A percentile compares a stretch with the other conserved stretches of the same genome.
phyloP scores from a whole-genome alignment of 64 coral and sea anemone species.

The Montipora efflorescens region DNA sequence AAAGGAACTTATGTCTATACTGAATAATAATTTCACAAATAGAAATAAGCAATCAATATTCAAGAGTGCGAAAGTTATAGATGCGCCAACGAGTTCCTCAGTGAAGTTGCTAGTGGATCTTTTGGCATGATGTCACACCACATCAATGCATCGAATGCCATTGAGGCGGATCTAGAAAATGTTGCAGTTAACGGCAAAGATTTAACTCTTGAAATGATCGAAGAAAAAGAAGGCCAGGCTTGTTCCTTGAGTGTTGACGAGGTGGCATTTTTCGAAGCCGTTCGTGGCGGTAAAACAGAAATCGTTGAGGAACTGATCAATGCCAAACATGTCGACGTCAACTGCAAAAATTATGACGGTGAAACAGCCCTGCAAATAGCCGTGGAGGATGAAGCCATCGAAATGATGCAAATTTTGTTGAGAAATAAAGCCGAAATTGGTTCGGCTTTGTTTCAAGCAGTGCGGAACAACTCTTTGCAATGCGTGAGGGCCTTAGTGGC shows the following conservation, averaged over 20 bases:
- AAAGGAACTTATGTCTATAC: not conserved
- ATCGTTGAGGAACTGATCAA: slow-evolving; percentile 41
- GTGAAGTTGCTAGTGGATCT: no score
- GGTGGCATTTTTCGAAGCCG: slow-evolving; percentile 65
- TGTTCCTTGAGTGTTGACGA: slow-evolving; percentile 36
- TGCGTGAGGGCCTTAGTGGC: slow-evolving; percentile 65
- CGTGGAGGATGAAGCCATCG: slow-evolving; percentile 40
- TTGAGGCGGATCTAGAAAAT: not conserved
- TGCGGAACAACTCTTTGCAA: slow-evolving; percentile 73
- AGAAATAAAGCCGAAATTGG: slow-evolving; percentile 51
- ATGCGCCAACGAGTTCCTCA: no score
- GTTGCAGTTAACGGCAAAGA: not conserved
- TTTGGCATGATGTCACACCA: not conserved
- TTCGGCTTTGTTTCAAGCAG: slow-evolving; percentile 76
- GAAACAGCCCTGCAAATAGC: slow-evolving; percentile 76
- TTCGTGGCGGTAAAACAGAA: slow-evolving; percentile 43
- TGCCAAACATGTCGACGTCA: slow-evolving; percentile 41
- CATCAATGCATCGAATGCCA: not conserved
- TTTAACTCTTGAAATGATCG: not conserved
- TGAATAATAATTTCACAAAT: no score
- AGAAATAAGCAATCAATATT: no score
- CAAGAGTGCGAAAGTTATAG: no score
- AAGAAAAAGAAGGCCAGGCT: not conserved
- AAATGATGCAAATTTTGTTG: slow-evolving; percentile 59
- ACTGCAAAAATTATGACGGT: slow-evolving; percentile 66